These are phyloP conservation scores for Riparia riparia DNA, from an alignment of 2,113 vertebrate species.

Conservation along the genomic window DNA sequence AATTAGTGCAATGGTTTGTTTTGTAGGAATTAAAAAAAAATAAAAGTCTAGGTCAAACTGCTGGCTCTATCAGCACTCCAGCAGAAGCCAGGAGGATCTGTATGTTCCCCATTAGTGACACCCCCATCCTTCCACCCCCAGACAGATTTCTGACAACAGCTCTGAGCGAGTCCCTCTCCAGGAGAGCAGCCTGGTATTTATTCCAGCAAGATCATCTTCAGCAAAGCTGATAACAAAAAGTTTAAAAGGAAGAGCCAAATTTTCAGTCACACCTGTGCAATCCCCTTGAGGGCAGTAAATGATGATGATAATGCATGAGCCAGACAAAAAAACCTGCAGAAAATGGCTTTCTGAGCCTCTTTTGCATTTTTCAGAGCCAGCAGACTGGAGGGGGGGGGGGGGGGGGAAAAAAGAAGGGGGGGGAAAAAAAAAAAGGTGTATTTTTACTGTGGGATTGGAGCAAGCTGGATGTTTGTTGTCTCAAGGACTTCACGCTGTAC, in stretches of 20 bases:
- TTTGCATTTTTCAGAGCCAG: constrained; percentile 53
- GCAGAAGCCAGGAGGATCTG: constrained; percentile 20
- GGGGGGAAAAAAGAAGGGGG: background rate
- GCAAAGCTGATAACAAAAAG: constrained; percentile 53
- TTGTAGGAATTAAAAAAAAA: background rate
- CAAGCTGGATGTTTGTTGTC: background rate
- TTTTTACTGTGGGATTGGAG: background rate
- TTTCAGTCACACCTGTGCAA: constrained; percentile 57
- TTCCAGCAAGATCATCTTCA: constrained; percentile 38
- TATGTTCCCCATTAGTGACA: constrained; percentile 12
- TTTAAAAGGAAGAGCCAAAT: constrained; percentile 60
- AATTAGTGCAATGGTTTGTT: constrained; percentile 26
- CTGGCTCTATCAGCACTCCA: background rate
- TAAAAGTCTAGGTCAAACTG: background rate
- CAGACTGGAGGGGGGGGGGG: background rate
- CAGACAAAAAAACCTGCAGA: constrained; percentile 7
- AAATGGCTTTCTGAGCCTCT: constrained; percentile 57
- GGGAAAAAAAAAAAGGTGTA: background rate
- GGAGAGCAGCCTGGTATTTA: constrained; percentile 37
- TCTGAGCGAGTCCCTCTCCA: background rate
- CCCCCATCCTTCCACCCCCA: constrained; percentile 39
- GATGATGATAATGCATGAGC: constrained; percentile 52
- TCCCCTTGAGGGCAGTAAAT: constrained; percentile 59
- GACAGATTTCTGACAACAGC: constrained; percentile 10
- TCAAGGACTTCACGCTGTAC: background rate